Evolutionary conservation across 2,888 invertebrate species (phyloP), one percentile per base, ranked within the genome.

Genomic region (Venusia cambrica): DNA sequence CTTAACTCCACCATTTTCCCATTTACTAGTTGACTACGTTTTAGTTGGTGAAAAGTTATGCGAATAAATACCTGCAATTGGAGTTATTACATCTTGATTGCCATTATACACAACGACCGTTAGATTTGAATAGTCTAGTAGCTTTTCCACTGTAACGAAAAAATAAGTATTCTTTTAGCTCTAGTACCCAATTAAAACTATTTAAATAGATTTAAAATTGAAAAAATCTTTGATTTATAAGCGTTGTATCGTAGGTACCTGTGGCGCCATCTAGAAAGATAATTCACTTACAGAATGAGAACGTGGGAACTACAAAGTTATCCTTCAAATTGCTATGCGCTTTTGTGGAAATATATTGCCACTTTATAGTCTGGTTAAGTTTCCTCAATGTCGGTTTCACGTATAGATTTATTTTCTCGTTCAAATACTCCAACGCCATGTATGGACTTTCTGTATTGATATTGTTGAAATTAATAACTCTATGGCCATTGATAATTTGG

Each of bases 91-190:
- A 34, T 85, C 85, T 48, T 79, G 61, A 47, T 85, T 85, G 12
- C 85, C 85, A 41, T 85, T 85, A 25, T 77, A 85, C 13, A 85
- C 63, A 2, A 71, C 74, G 25, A 85, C 63, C 52, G 73, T 83
- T 8, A 85, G 40, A 21, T 70, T 58, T 1, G 80, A 78, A 14
- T 58, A 59, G 35, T 80, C 75, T 35, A 85, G 49, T 8, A 85
- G 58, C 26, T 62, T 62, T 60, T 84, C 85, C 62, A 85, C 85
- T 85, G 68, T 51, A 80, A 81, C 29, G 6, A 4, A 20, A 35
- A n/a, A 17, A 19, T 11, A 22, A 25, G 5, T n/a, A n/a, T n/a
- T n/a, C n/a, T n/a, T n/a, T n/a, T n/a, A n/a, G n/a, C n/a, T n/a
- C n/a, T n/a, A n/a, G n/a, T n/a, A n/a, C n/a, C n/a, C n/a, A n/a